Conservation (phyloP, 2,888 invertebrate genomes). For the Petrolisthes manimaculis region DNA sequence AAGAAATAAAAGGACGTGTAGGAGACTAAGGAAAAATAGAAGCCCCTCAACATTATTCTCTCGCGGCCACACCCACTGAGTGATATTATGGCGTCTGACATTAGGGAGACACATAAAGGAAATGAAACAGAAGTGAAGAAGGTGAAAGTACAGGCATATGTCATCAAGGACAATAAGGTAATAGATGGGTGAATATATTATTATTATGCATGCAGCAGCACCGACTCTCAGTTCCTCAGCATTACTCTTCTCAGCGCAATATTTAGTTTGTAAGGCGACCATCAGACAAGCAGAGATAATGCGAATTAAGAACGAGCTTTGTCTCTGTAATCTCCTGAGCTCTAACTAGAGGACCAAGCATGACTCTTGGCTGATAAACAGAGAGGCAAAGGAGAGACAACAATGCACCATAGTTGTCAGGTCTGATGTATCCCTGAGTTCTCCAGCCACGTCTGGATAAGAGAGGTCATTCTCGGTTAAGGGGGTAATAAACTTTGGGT, state of each 20-base stretch:
- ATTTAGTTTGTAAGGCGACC: background rate
- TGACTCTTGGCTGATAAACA: background rate
- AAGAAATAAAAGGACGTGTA: too few relatives aligned
- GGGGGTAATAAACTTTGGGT: background rate
- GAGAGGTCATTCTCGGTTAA: background rate
- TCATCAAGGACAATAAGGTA: too few relatives aligned
- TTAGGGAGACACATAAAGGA: too few relatives aligned
- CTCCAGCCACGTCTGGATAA: background rate
- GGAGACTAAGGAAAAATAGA: too few relatives aligned
- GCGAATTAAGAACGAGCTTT: background rate
- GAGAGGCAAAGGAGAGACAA: background rate
- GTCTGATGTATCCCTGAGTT: background rate
- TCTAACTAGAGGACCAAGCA: background rate
- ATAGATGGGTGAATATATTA: too few relatives aligned
- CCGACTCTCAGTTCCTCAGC: too few relatives aligned
- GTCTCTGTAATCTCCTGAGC: background rate
- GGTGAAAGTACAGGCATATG: too few relatives aligned
- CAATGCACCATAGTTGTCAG: background rate
- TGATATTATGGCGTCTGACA: too few relatives aligned
- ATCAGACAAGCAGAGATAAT: background rate
- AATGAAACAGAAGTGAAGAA: too few relatives aligned
- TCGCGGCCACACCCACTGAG: too few relatives aligned
- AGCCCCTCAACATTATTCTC: too few relatives aligned
- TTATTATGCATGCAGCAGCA: too few relatives aligned
- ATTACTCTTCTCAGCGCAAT: background rate